phyloP scores from a whole-genome alignment of 1,140 invertebrate genomes.

The Drosophila bocqueti region DNA sequence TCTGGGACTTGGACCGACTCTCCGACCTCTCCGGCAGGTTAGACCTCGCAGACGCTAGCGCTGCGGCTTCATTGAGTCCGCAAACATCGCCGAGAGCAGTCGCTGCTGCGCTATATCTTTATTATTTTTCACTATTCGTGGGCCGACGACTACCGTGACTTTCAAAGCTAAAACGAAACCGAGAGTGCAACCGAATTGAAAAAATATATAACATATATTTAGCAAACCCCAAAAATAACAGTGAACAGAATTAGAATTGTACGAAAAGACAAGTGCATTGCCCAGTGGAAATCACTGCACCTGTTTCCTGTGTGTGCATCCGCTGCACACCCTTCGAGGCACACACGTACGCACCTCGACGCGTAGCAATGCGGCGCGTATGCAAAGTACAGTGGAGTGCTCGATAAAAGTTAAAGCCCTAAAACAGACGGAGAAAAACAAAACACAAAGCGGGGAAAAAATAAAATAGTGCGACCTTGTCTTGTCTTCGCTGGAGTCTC shows the following conservation, averaged over 20 bases:
- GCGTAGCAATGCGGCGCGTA: constrained; percentile 56
- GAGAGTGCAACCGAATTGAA: constrained; percentile 43
- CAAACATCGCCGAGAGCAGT: constrained; percentile 64
- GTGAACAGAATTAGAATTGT: constrained; percentile 32
- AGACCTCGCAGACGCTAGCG: constrained; percentile 54
- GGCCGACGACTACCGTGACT: constrained; percentile 19
- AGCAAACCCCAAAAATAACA: constrained; percentile 11
- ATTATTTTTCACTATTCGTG: neutral
- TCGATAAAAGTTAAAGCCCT: constrained; percentile 56
- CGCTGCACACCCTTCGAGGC: constrained; percentile 10
- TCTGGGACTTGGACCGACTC: constrained; percentile 10
- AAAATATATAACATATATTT: neutral
- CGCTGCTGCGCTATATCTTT: constrained; percentile 1
- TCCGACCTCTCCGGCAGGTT: constrained; percentile 21
- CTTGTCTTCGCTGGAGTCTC: constrained; percentile 41
- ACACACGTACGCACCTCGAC: constrained; percentile 75
- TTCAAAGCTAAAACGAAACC: constrained; percentile 37
- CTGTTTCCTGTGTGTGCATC: constrained; percentile 71
- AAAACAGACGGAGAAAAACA: constrained; percentile 27
- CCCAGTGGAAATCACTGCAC: constrained; percentile 50
- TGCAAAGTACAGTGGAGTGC: constrained; percentile 57
- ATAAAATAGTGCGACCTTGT: constrained; percentile 63
- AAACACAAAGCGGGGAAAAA: constrained; percentile 13
- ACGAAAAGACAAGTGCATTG: constrained; percentile 24
- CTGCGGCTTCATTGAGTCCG: constrained; percentile 38